Conservation (phyloP, 2,888 invertebrate genomes). For the Trissonchulus latispiculum region DNA sequence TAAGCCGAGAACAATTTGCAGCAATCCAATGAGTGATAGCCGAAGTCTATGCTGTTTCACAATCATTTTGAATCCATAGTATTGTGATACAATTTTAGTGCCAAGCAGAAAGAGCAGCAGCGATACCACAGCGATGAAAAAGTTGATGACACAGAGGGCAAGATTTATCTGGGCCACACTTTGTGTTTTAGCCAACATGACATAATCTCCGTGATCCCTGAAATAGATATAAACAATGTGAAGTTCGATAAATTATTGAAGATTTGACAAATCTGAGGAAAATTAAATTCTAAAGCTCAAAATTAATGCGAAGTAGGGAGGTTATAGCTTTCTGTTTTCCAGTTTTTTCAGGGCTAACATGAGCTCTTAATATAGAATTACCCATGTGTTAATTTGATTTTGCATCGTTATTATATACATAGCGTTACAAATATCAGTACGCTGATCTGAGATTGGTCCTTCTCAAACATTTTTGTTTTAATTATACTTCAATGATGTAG, state of each 20-base stretch:
- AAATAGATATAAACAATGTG: no score
- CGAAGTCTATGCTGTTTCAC: slow-evolving; percentile 19
- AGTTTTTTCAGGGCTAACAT: no score
- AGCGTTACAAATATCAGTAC: neutral
- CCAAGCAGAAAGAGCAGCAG: slow-evolving; percentile 1
- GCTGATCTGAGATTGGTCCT: neutral
- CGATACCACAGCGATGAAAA: neutral
- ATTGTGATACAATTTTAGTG: slow-evolving; percentile 15
- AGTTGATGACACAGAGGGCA: neutral
- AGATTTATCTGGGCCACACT: slow-evolving; percentile 5
- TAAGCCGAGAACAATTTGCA: slow-evolving; percentile 18
- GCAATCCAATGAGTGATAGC: slow-evolving; percentile 20
- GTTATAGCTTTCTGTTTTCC: no score
- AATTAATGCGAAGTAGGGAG: no score
- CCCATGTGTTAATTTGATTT: no score
- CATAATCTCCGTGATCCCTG: neutral
- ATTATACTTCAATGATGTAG: no score
- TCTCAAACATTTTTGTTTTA: neutral
- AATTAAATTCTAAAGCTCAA: no score
- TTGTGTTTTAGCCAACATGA: neutral
- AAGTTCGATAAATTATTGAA: no score
- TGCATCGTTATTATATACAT: neutral
- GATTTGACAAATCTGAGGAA: no score
- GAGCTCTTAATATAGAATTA: no score
- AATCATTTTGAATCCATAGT: slow-evolving; percentile 16